Evolutionary conservation across 2,888 invertebrate genomes (phyloP).

Genomic region (Chelonus formosanus): DNA sequence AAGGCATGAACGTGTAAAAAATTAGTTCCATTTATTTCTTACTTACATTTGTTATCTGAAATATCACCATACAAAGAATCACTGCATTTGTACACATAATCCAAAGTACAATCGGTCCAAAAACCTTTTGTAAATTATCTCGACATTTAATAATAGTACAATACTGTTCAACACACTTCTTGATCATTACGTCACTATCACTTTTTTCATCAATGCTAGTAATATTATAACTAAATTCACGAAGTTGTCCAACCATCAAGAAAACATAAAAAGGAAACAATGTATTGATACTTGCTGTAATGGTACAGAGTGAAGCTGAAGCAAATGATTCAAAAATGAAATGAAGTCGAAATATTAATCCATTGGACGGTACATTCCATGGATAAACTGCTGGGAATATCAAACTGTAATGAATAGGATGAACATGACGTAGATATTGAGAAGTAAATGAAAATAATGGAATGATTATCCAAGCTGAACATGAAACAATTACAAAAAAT

Average conservation of each 20-base stretch:
- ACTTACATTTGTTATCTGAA: not conserved
- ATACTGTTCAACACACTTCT: not conserved
- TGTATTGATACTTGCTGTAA: slow-evolving; percentile 42
- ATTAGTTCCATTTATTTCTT: not conserved
- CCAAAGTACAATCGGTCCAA: not conserved
- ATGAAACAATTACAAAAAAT: not conserved
- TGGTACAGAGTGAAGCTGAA: not conserved
- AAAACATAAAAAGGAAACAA: slow-evolving; percentile 47
- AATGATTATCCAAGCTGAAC: not conserved
- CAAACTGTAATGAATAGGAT: slow-evolving; percentile 15
- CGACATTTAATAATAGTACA: not conserved
- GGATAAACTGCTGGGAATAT: slow-evolving; percentile 30
- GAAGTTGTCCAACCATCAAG: slow-evolving; percentile 45
- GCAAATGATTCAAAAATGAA: slow-evolving; percentile 36
- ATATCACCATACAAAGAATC: not conserved
- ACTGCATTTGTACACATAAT: not conserved
- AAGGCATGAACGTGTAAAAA: too few relatives aligned
- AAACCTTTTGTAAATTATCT: not conserved
- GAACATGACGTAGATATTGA: slow-evolving; percentile 18
- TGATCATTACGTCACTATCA: not conserved
- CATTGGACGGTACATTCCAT: not conserved
- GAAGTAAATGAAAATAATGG: slow-evolving; percentile 25
- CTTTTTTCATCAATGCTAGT: not conserved
- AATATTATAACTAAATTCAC: slow-evolving; percentile 35
- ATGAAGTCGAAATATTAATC: slow-evolving; percentile 34